Evolutionary conservation across 37 sponge, comb jelly and placozoan species (phyloP).

Genomic region (Geodia barretti): DNA sequence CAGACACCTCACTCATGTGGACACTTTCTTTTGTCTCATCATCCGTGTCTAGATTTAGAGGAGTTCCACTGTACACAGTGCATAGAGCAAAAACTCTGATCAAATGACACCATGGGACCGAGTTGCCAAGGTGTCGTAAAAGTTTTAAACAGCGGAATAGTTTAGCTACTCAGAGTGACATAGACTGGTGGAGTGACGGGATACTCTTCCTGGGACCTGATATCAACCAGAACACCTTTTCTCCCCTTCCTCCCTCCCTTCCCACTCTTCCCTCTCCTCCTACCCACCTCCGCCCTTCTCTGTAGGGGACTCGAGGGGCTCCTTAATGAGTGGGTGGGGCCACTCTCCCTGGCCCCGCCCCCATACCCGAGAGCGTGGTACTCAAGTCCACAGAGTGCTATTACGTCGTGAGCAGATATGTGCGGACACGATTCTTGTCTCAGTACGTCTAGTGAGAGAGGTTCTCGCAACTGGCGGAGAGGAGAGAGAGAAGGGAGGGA

Average conservation of each 20-base stretch:
- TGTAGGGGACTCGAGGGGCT: background rate
- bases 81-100: too few species aligned
- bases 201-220: constrained; percentile 78
- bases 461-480: constrained; percentile 58
- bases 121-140: too few species aligned
- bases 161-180: too few species aligned
- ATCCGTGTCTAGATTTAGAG: too few species aligned
- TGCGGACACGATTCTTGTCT: constrained; percentile 71
- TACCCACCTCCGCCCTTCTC: background rate
- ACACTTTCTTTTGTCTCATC: too few species aligned
- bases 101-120: too few species aligned
- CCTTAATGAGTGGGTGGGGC: background rate
- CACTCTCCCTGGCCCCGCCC: background rate
- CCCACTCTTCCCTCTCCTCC: background rate
- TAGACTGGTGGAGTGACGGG: constrained; percentile 1
- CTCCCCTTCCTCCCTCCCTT: constrained; percentile 20
- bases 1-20: too few species aligned
- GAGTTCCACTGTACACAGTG: too few species aligned
- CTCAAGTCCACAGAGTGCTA: constrained; percentile 63
- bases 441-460: constrained; percentile 43
- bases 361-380: constrained; percentile 40
- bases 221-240: constrained; percentile 70
- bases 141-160: too few species aligned
- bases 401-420: constrained; percentile 75
- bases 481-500: too few species aligned